Evolutionary conservation across 2,888 invertebrate genomes (phyloP).

Genomic region (Sialis fuliginosa): DNA sequence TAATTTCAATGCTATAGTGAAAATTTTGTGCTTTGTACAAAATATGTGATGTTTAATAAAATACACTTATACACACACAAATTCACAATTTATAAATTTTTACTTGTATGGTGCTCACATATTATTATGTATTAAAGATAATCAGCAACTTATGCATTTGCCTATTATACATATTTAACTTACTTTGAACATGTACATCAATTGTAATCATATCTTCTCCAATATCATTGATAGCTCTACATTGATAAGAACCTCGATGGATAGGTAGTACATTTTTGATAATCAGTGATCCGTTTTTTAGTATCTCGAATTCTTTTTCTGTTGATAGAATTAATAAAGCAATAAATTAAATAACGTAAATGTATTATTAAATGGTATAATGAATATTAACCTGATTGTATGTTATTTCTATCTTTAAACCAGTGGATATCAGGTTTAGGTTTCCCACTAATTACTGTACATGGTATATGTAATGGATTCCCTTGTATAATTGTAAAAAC

Average conservation of each 20-base stretch:
- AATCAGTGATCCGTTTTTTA: slow-evolving; percentile 6
- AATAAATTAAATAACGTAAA: background rate
- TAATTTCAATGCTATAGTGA: no score
- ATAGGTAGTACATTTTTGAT: slow-evolving; percentile 4
- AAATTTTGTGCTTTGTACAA: no score
- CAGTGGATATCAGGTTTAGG: slow-evolving; percentile 40
- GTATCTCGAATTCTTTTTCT: background rate
- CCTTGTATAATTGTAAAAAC: background rate
- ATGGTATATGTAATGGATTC: background rate
- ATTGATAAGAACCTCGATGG: slow-evolving; percentile 23
- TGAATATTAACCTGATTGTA: background rate
- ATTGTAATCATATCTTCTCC: slow-evolving; percentile 22
- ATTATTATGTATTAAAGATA: no score
- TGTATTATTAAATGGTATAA: background rate
- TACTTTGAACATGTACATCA: slow-evolving; percentile 24
- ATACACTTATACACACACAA: no score
- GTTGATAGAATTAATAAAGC: no score
- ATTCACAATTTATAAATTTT: no score
- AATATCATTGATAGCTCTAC: slow-evolving; percentile 23
- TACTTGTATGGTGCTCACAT: no score
- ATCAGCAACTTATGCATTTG: no score
- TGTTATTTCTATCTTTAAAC: slow-evolving; percentile 24
- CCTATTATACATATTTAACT: no score
- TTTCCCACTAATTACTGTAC: slow-evolving; percentile 32
- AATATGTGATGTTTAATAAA: no score